Evolutionary conservation across 2,888 invertebrate genomes (phyloP).

Genomic region (Nemotelus nigrinus): DNA sequence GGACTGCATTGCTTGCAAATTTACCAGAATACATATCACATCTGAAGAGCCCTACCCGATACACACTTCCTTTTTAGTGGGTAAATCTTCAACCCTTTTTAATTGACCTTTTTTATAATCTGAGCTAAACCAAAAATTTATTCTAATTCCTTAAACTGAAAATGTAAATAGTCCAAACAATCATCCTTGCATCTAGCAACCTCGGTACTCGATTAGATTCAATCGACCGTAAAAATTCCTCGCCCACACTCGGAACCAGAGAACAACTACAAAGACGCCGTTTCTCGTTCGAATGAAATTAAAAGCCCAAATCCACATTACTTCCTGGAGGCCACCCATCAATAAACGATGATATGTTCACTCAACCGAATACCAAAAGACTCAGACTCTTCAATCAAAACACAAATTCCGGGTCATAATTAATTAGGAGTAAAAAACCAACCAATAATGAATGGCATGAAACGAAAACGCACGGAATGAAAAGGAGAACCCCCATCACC

Average conservation of each 20-base stretch:
- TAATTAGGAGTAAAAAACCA: conserved; percentile 39
- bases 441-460: conserved; percentile 24
- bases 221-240: conserved; percentile 40
- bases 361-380: conserved; percentile 44
- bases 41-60: too few relatives aligned
- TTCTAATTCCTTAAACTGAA: neutral
- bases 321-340: conserved; percentile 50
- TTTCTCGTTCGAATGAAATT: conserved; percentile 23
- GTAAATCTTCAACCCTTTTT: too few relatives aligned
- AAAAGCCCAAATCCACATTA: conserved; percentile 35
- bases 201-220: neutral
- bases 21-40: too few relatives aligned
- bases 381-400: conserved; percentile 44
- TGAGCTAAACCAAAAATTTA: too few relatives aligned
- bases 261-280: conserved; percentile 42
- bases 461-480: conserved; percentile 21
- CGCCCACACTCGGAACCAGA: conserved; percentile 34
- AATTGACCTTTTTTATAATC: too few relatives aligned
- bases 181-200: neutral
- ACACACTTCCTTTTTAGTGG: too few relatives aligned
- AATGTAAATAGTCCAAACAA: conserved; percentile 1
- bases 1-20: too few relatives aligned
- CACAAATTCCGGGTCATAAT: conserved; percentile 43
- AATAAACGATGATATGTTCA: conserved; percentile 46
- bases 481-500: conserved; percentile 36